These are phyloP conservation scores for Augiades crinisus DNA, from an alignment of 2,888 invertebrate species.

Conservation along the genomic window DNA sequence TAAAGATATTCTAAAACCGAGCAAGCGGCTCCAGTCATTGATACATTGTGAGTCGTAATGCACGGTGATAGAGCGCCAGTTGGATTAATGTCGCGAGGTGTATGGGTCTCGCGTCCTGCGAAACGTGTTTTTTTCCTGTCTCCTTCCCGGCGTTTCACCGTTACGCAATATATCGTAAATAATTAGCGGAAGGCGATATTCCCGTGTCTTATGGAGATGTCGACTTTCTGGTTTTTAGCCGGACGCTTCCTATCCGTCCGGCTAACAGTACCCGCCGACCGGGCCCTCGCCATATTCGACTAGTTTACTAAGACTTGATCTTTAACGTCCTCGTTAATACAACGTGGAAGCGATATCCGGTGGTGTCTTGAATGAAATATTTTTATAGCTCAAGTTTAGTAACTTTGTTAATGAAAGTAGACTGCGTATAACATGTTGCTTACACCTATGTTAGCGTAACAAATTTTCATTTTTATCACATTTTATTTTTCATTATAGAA, in stretches of 20 bases:
- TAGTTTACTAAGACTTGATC: slow-evolving; percentile 37
- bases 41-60: slow-evolving; percentile 51
- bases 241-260: slow-evolving; percentile 62
- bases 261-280: slow-evolving; percentile 51
- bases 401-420: slow-evolving; percentile 13
- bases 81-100: slow-evolving; percentile 44
- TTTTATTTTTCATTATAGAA: no score
- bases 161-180: slow-evolving; percentile 81
- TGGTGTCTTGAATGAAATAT: slow-evolving; percentile 15
- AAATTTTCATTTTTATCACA: slow-evolving; percentile 4
- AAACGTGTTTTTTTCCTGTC: slow-evolving; percentile 73
- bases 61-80: slow-evolving; percentile 46
- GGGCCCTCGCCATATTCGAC: slow-evolving; percentile 45
- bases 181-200: slow-evolving; percentile 81
- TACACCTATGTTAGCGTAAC: background rate
- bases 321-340: slow-evolving; percentile 20
- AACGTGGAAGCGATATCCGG: slow-evolving; percentile 17
- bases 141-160: slow-evolving; percentile 80
- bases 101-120: slow-evolving; percentile 68
- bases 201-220: slow-evolving; percentile 79
- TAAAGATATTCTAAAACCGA: slow-evolving; percentile 77
- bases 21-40: slow-evolving; percentile 45
- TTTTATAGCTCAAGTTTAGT: slow-evolving; percentile 19
- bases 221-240: slow-evolving; percentile 69
- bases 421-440: slow-evolving; percentile 1